These are phyloP conservation scores for Phylloscopus whistleri DNA, from an alignment of 2,113 vertebrate genomes.

Conservation along the genomic window DNA sequence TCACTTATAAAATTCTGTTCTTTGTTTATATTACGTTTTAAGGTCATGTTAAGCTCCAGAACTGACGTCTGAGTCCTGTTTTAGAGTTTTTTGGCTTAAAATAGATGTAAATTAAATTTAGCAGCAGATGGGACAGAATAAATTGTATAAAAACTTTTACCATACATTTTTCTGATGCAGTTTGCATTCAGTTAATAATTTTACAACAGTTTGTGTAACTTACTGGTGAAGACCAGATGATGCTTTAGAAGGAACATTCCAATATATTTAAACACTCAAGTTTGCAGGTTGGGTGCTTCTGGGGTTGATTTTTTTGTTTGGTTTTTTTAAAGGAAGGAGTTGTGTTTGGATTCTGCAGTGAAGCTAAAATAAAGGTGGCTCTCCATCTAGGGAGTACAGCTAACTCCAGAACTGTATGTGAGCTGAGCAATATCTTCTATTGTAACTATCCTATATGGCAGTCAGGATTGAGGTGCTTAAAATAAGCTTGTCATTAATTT, in stretches of 20 bases:
- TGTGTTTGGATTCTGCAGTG: not conserved
- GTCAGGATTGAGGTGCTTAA: not conserved
- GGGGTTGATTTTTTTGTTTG: not conserved
- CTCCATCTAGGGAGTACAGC: not conserved
- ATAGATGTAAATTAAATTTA: not conserved
- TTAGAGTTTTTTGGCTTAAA: not conserved
- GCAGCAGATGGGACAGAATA: not conserved
- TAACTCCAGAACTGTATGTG: not conserved
- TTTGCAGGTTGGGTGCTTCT: not conserved
- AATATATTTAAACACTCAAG: not conserved
- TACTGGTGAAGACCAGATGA: not conserved
- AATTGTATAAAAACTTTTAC: not conserved
- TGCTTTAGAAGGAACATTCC: not conserved
- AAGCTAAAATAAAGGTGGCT: not conserved
- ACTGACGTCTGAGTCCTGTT: not conserved
- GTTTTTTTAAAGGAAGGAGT: not conserved
- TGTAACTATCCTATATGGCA: not conserved
- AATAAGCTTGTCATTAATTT: not conserved
- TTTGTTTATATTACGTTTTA: not conserved
- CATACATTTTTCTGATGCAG: not conserved
- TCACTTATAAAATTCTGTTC: not conserved
- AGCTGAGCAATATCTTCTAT: not conserved
- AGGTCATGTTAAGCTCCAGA: not conserved
- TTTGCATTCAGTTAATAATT: conserved; percentile 4
- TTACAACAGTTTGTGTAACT: not conserved